phyloP scores from a whole-genome alignment of 2,888 invertebrate genomes.

The Drosophila pseudotakahashii region DNA sequence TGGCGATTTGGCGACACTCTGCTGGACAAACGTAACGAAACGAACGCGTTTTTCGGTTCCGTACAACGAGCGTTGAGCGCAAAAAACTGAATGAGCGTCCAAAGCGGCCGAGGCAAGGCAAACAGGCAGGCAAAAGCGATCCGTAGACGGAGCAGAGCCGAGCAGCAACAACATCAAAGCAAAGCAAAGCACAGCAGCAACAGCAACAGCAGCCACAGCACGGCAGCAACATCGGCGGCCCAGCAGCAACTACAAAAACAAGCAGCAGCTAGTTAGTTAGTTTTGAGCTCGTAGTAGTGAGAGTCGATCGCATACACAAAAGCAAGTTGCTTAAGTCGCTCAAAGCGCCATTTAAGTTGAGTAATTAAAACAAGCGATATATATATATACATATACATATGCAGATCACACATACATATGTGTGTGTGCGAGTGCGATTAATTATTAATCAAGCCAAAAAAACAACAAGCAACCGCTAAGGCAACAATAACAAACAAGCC shows the following conservation, averaged over 20 bases:
- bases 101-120: conserved; percentile 75
- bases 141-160: conserved; percentile 48
- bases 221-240: conserved; percentile 23
- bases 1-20: conserved; percentile 63
- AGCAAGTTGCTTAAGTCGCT: conserved; percentile 79
- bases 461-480: conserved; percentile 46
- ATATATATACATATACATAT: neutral
- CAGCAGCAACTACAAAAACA: conserved; percentile 12
- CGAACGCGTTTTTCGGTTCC: conserved; percentile 67
- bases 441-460: conserved; percentile 78
- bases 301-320: conserved; percentile 66
- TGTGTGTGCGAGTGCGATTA: conserved; percentile 64
- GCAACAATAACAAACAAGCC: conserved; percentile 70
- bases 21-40: conserved; percentile 2
- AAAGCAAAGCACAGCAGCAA: conserved; percentile 27
- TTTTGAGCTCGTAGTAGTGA: conserved; percentile 72
- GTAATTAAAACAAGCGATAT: conserved; percentile 72
- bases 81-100: conserved; percentile 78
- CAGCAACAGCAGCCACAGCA: conserved; percentile 31
- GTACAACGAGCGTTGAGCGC: conserved; percentile 78
- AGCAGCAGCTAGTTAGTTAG: conserved; percentile 74
- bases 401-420: conserved; percentile 4
- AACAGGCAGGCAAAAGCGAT: conserved; percentile 66
- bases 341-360: conserved; percentile 80
- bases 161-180: conserved; percentile 31